Percentiles rank a stretch among this genome's conserved stretches.
These are phyloP conservation scores for Zaprionus lachaisei DNA, from an alignment of 1,140 invertebrate genomes.

Conservation along the genomic window DNA sequence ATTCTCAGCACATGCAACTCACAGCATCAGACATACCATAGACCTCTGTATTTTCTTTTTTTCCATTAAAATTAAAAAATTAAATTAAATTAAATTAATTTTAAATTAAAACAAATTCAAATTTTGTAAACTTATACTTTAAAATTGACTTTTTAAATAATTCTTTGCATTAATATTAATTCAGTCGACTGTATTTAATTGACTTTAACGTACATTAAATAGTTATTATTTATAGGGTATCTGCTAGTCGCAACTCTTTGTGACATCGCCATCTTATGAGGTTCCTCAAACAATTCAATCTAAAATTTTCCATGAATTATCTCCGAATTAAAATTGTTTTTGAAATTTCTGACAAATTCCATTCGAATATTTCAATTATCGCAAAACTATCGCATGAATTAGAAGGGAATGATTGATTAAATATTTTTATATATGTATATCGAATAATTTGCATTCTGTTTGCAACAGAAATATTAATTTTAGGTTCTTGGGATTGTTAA, in stretches of 20 bases:
- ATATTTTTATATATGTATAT: not conserved
- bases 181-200: too few relatives aligned
- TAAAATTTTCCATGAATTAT: not conserved
- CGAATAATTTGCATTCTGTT: not conserved
- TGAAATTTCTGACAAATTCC: constrained; percentile 3
- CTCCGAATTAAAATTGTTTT: not conserved
- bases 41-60: not conserved
- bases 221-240: not conserved
- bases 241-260: not conserved
- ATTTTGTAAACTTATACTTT: too few relatives aligned
- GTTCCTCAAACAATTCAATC: not conserved
- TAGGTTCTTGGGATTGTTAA: not conserved
- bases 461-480: not conserved
- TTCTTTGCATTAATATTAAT: too few relatives aligned
- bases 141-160: too few relatives aligned
- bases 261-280: not conserved
- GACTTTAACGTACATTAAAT: too few relatives aligned
- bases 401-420: not conserved
- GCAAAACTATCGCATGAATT: not conserved
- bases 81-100: too few relatives aligned
- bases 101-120: too few relatives aligned
- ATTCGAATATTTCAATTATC: not conserved
- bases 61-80: too few relatives aligned
- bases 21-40: not conserved
- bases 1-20: not conserved